Base-by-base conservation (phyloP, 1,140 invertebrate genomes). In the Drosophila persimilis region DNA sequence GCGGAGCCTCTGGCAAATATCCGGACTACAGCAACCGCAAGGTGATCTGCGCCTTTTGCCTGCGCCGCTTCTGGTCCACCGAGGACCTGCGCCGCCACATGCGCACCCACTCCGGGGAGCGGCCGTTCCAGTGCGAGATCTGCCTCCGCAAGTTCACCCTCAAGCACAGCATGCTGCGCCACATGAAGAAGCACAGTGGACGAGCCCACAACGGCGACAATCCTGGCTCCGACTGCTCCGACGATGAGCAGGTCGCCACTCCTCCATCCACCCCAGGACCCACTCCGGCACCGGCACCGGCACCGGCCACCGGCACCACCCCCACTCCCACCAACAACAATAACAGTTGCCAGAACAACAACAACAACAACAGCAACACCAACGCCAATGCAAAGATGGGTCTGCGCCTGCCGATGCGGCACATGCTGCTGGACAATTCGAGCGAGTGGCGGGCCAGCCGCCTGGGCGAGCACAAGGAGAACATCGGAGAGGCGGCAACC, bases 91-190 rank as follows among this genome's bases (percentile, higher is more conserved):
- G 97, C 0, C 94, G 97, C 7, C 98, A 99, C 91, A 98, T 98
- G 96, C 92, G 97, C 43, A 97, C 96, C 0, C 96, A 97, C 83
- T 97, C 96, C 0, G 96, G 96, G 0, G 97, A 97, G 84, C 91
- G 96, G 1, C 93, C 93, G 0, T 91, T 91, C 56, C 90, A 95
- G 44, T 97, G 96, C 74, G 95, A 96, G 79, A 94, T 97, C 9
- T 98, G 97, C 85, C 92, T 94, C 9, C 92, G 96, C 4, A 93
- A 95, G 55, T 98, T 98, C 92, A 98, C 97, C 0, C 92, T 98
- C n/a, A 98, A 98, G 80, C 97, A 98, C 92, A 97, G 96, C 90
- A 98, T 98, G 97, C 93, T 98, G 54, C 94, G 97, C 2, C 97
- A 98, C 90, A 93, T 97, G 47, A 97, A 97, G 91, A 98, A 97